Percentiles rank a stretch among this genome's conserved stretches.
phyloP scores from a whole-genome alignment of 2,888 invertebrate species.

The Orchestes rusci region DNA sequence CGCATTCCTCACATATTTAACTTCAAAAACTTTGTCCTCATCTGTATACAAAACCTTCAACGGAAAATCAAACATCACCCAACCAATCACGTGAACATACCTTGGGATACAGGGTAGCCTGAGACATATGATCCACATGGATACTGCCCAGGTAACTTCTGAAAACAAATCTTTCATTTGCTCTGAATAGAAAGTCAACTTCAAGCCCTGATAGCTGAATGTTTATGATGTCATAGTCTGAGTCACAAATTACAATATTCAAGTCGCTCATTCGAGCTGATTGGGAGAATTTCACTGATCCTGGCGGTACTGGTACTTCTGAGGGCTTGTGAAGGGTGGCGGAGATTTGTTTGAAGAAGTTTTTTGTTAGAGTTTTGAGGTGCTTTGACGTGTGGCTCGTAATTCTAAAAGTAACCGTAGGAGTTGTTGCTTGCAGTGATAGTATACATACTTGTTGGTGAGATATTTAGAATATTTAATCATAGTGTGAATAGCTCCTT shows the following conservation, averaged over 20 bases:
- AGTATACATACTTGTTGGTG: slow-evolving; percentile 50
- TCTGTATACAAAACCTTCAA: slow-evolving; percentile 65
- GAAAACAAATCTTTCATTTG: slow-evolving; percentile 69
- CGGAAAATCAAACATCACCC: too few species aligned
- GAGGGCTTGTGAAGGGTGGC: slow-evolving; percentile 31
- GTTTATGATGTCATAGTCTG: slow-evolving; percentile 63
- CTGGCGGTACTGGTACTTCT: slow-evolving; percentile 68
- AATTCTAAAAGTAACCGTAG: slow-evolving; percentile 19
- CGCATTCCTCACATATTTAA: slow-evolving; percentile 68
- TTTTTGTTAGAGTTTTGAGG: slow-evolving; percentile 25
- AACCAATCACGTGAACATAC: slow-evolving; percentile 46
- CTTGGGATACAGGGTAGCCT: slow-evolving; percentile 69
- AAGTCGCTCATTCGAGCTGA: slow-evolving; percentile 58
- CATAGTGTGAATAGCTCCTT: slow-evolving; percentile 63
- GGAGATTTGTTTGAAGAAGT: slow-evolving; percentile 33
- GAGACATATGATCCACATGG: slow-evolving; percentile 63
- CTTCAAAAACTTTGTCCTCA: slow-evolving; percentile 71
- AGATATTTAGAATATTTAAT: slow-evolving; percentile 62
- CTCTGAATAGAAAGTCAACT: slow-evolving; percentile 69
- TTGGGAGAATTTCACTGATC: slow-evolving; percentile 67
- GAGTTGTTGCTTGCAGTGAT: neutral
- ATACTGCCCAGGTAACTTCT: slow-evolving; percentile 61
- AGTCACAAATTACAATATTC: slow-evolving; percentile 59
- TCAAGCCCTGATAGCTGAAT: slow-evolving; percentile 60
- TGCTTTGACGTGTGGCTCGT: slow-evolving; percentile 33